Percentiles rank a stretch among this genome's conserved stretches.
These are phyloP conservation scores for Drosophila dives DNA, from an alignment of 2,888 invertebrate species.

Conservation along the genomic window DNA sequence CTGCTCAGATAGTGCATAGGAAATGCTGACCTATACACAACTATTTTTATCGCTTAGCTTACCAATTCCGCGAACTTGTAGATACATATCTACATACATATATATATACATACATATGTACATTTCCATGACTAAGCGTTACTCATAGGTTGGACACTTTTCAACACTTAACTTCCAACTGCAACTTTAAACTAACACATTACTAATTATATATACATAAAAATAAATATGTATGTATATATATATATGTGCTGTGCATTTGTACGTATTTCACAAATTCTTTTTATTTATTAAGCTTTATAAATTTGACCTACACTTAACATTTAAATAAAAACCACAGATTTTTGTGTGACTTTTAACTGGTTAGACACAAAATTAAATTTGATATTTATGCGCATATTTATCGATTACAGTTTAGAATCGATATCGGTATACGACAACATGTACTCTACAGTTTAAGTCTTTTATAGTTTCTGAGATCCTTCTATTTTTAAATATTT, in stretches of 20 bases:
- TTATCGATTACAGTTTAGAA: background rate
- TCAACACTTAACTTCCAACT: background rate
- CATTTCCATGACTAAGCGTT: constrained; percentile 1
- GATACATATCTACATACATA: background rate
- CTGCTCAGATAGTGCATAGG: constrained; percentile 8
- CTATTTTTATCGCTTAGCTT: constrained; percentile 14
- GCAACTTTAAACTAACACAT: background rate
- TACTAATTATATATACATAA: background rate
- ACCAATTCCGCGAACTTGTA: constrained; percentile 14
- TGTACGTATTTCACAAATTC: background rate
- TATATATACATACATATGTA: background rate
- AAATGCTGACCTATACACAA: constrained; percentile 23
- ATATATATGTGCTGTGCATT: background rate
- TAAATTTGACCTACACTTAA: background rate
- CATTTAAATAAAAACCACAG: background rate
- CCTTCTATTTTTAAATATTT: too few species aligned
- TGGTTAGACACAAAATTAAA: too few species aligned
- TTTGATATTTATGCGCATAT: background rate
- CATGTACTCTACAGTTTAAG: background rate
- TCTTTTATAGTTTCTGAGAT: background rate
- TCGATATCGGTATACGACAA: background rate
- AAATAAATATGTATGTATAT: background rate
- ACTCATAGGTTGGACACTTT: background rate
- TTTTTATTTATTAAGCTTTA: too few species aligned
- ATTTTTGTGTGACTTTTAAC: background rate